Evolutionary conservation across 1,140 invertebrate genomes (phyloP), one percentile per base, ranked within the genome.

Genomic region (Drosophila fuyamai): DNA sequence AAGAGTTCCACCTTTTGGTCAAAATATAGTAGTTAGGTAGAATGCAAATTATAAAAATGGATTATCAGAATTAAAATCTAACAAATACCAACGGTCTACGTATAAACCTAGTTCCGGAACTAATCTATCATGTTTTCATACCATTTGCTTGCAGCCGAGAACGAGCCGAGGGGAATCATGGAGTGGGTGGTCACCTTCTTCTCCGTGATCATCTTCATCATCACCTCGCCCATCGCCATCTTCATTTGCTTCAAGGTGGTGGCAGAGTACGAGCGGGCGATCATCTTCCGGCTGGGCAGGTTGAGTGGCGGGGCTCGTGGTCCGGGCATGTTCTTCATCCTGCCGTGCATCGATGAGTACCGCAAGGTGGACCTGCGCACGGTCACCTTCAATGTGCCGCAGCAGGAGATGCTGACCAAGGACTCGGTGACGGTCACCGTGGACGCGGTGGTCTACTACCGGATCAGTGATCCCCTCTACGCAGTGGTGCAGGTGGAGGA

Each of bases 371-470:
- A 98, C 92, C 93, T 98, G 27, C 94, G 97, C 65, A 97, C 96
- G 36, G 94, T 91, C 4, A 90, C 94, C 0, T 94, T 94, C 73
- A 93, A 94, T 81, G 94, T 94, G 27, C 94, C 94, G 55, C 94
- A 94, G 7, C 94, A 94, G 92, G 94, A 95, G 94, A 96, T 98
- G 53, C 93, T 99, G 68, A 97, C 97, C 6, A 96, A 97, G 93
- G 98, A 99, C 92, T 97, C 96, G 0, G 97, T 98, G 14, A 98
- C 97, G 1, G 97, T 98, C 1, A 96, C 96, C 7, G 97, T 98
- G 9, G 97, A 98, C 91, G 97, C 97, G 0, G 97, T 97, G 3
- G 97, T 98, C n/a, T 98, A 98, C 92, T 98, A 98, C 91, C 94
- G 96, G 62, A 96, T 91, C 43, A 81, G 56, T 14, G 96, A 98